These are phyloP conservation scores for Oreochromis mossambicus DNA, from an alignment of 2,797 vertebrate genomes.

Conservation along the genomic window DNA sequence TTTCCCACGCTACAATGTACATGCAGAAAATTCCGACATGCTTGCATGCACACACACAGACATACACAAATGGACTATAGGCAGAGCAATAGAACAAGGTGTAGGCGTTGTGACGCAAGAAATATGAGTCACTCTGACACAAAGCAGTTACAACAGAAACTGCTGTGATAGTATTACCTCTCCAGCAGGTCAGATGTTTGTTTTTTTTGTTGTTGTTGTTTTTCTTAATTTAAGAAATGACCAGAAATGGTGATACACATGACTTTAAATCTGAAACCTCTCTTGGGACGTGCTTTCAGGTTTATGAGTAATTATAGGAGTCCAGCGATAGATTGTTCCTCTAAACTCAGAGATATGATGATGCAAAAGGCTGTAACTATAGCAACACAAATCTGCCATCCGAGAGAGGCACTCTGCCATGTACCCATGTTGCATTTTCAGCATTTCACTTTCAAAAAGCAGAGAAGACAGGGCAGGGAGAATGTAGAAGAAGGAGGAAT, in stretches of 20 bases:
- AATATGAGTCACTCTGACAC: conserved; percentile 65
- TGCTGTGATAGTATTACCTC: conserved; percentile 30
- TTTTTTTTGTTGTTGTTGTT: background rate
- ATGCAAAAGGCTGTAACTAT: conserved; percentile 55
- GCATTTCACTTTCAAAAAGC: conserved; percentile 1
- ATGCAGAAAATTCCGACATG: background rate
- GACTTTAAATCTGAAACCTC: background rate
- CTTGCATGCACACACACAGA: background rate
- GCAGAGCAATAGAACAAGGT: conserved; percentile 21
- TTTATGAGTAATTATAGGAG: background rate
- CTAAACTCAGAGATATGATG: conserved; percentile 14
- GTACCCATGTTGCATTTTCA: conserved; percentile 11
- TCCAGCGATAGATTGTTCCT: background rate
- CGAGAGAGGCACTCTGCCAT: conserved; percentile 10
- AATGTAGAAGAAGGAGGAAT: background rate
- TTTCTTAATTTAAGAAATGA: background rate
- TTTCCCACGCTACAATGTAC: conserved; percentile 13
- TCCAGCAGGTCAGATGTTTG: conserved; percentile 26
- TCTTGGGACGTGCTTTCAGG: background rate
- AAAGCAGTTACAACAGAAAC: conserved; percentile 41
- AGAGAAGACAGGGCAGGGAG: background rate
- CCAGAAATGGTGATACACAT: background rate
- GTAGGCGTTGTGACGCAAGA: conserved; percentile 70
- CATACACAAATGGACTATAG: background rate
- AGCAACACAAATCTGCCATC: conserved; percentile 49